Evolutionary conservation across 2,888 invertebrate genomes (phyloP).

Genomic region (Tillus elongatus): DNA sequence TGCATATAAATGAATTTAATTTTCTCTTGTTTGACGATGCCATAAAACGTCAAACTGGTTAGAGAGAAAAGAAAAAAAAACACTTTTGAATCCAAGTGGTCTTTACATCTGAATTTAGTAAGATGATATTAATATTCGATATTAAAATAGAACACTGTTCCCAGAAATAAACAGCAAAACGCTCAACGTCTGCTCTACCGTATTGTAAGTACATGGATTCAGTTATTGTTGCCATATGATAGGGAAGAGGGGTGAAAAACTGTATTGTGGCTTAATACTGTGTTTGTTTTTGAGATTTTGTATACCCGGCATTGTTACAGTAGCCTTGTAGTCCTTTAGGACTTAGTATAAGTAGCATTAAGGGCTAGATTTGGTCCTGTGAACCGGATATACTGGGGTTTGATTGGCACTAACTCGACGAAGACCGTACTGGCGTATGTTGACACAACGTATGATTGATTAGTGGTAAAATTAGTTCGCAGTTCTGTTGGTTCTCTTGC

Average conservation of each 20-base stretch:
- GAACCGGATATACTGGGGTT: constrained; percentile 14
- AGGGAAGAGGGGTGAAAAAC: constrained; percentile 27
- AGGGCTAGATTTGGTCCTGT: constrained; percentile 16
- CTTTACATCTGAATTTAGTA: too few species aligned
- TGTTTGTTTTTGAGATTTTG: constrained; percentile 40
- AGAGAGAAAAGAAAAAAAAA: too few species aligned
- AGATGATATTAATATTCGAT: too few species aligned
- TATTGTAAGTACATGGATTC: too few species aligned
- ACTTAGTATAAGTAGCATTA: constrained; percentile 16
- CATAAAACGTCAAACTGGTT: too few species aligned
- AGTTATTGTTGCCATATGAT: too few species aligned
- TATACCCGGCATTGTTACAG: constrained; percentile 30
- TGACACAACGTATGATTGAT: constrained; percentile 38
- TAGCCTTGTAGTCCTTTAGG: constrained; percentile 15
- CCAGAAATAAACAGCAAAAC: too few species aligned
- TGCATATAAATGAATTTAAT: too few species aligned
- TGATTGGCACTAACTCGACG: constrained; percentile 29
- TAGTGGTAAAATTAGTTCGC: constrained; percentile 34
- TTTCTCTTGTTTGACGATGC: too few species aligned
- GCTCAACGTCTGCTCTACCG: too few species aligned
- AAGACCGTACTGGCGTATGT: constrained; percentile 28
- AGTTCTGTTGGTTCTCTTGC: constrained; percentile 24
- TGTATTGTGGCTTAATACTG: constrained; percentile 31
- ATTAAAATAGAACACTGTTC: too few species aligned
- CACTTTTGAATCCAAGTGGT: too few species aligned